Percentiles rank a stretch among this genome's conserved stretches.
phyloP scores from a whole-genome alignment of 2,797 vertebrate genomes.

The Danio tinwini region DNA sequence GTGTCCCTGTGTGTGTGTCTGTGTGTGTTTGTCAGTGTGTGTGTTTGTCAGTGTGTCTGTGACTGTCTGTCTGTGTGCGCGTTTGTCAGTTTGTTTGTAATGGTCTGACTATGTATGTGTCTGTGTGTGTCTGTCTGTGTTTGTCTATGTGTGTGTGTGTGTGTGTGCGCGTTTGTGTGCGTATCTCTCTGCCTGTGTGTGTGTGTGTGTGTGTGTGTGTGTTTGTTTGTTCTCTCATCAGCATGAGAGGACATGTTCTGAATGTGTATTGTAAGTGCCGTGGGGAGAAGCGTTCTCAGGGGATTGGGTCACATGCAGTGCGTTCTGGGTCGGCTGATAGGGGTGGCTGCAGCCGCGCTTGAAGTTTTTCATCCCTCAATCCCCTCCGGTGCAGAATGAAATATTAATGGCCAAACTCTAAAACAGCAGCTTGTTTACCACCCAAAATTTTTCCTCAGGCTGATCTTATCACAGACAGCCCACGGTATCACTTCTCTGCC shows the following conservation, averaged over 20 bases:
- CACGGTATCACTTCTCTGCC: slow-evolving; percentile 14
- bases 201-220: slow-evolving; percentile 31
- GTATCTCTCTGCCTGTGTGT: slow-evolving; percentile 13
- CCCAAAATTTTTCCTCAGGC: slow-evolving; percentile 43
- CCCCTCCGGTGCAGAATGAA: slow-evolving; percentile 57
- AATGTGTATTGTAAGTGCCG: slow-evolving; percentile 55
- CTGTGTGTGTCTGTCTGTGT: too few species aligned
- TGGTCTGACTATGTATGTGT: too few species aligned
- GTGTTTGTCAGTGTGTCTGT: too few species aligned
- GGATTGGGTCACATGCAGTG: slow-evolving; percentile 50
- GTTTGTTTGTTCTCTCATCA: not conserved
- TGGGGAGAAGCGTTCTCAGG: slow-evolving; percentile 63
- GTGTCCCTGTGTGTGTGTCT: not conserved
- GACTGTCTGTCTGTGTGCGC: not conserved
- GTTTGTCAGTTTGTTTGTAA: not conserved
- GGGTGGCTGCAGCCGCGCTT: slow-evolving; percentile 38
- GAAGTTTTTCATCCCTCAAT: slow-evolving; percentile 22
- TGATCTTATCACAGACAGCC: slow-evolving; percentile 43
- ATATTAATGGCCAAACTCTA: slow-evolving; percentile 50
- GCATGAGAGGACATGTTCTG: slow-evolving; percentile 57
- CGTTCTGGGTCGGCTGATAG: slow-evolving; percentile 60
- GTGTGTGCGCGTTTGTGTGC: slow-evolving; percentile 13
- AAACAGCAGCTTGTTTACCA: slow-evolving; percentile 54
- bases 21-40: too few species aligned
- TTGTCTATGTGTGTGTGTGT: too few species aligned